Conservation (phyloP, 1,140 invertebrate genomes). For the Pseudomyrmex dendroicus region DNA sequence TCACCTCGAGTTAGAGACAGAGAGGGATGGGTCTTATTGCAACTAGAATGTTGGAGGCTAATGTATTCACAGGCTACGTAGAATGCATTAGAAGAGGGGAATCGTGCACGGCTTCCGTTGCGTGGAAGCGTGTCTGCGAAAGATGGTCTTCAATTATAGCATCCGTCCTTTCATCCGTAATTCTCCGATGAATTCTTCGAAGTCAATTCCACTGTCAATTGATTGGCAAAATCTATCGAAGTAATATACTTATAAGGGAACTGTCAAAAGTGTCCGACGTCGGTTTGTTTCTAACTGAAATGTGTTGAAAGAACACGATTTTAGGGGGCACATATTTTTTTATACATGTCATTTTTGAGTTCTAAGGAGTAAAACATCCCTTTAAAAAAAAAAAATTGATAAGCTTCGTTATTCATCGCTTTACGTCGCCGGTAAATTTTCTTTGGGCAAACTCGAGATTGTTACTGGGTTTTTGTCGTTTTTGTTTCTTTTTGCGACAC, state of each 20-base stretch:
- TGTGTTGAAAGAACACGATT: no score
- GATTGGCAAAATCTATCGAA: background rate
- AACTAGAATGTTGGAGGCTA: conserved; percentile 12
- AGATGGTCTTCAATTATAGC: conserved; percentile 15
- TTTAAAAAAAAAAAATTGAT: no score
- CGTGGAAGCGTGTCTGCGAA: background rate
- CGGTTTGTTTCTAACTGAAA: no score
- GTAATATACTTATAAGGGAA: no score
- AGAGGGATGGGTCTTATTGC: background rate
- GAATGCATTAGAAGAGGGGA: background rate
- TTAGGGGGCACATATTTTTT: no score
- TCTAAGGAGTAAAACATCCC: no score
- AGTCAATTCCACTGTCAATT: background rate
- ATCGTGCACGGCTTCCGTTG: conserved; percentile 16
- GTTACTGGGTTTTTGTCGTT: background rate
- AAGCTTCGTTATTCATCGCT: no score
- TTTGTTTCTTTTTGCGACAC: background rate
- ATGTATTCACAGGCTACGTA: background rate
- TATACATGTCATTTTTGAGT: no score
- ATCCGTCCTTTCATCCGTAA: conserved; percentile 16
- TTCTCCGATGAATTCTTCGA: background rate
- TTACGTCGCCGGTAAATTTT: no score
- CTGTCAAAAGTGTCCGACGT: no score
- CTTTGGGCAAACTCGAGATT: no score
- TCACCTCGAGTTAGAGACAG: background rate